Evolutionary conservation across 2,113 vertebrate species (phyloP), one percentile per base, ranked within the genome.

Genomic region (Nestor notabilis): DNA sequence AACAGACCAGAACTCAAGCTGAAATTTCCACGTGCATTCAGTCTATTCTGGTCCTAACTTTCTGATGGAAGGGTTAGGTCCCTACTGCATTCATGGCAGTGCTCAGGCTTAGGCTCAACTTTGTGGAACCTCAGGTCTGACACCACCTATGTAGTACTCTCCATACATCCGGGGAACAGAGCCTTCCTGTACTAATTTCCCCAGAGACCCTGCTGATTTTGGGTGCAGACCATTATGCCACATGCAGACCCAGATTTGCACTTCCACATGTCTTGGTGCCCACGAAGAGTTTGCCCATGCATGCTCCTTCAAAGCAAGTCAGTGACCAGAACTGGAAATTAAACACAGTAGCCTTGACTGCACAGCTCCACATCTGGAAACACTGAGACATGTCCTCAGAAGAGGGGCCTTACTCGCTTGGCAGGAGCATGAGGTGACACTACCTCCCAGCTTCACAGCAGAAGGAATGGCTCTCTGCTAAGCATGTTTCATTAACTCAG

Each of bases 91-190:
- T 44, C 27, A 33, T 9, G 11, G n/a, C 0, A 0, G n/a, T 35
- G n/a, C 50, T 53, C 33, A 52, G 47, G 53, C 29, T 49, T 27
- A 37, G 60, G 35, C 9, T 55, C 28, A 49, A 3, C 15, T 43
- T 41, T n/a, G 47, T 35, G 33, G 39, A 53, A 27, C 13, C 56
- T 64, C 19, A n/a, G 43, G 56, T 18, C 64, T 50, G 19, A 41
- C 33, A 52, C 19, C 23, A 13, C 20, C 17, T 55, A 13, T 20
- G 33, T 24, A 35, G 33, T 24, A 35, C 56, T 58, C 17, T 37
- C 31, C 12, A 13, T 9, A 14, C 0, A 0, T 3, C 8, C 0
- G 1, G 14, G 35, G 41, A 61, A 37, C 35, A 63, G 21, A 75
- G 5, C 15, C 2, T 69, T 21, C 21, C 7, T 43, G 8, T 29